phyloP scores from a whole-genome alignment of 2,797 vertebrate species.

The Paratrypauchen microcephalus region DNA sequence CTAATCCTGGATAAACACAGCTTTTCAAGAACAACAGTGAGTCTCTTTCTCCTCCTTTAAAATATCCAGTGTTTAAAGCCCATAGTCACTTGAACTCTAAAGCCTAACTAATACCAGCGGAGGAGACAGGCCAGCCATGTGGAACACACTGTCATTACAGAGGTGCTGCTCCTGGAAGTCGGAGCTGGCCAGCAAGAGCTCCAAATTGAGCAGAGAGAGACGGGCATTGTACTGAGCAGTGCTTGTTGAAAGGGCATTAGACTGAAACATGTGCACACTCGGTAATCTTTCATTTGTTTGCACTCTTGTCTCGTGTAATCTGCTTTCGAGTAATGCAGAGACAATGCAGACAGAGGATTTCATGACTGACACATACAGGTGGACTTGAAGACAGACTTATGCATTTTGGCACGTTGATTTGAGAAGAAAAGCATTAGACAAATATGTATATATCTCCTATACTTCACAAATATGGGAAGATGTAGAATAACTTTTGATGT shows the following conservation, averaged over 20 bases:
- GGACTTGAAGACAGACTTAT: constrained; percentile 17
- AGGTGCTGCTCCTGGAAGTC: constrained; percentile 65
- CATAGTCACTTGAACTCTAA: constrained; percentile 81
- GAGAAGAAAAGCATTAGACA: neutral
- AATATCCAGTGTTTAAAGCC: constrained; percentile 75
- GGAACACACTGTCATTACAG: constrained; percentile 69
- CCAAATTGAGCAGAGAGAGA: constrained; percentile 69
- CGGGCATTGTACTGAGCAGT: constrained; percentile 68
- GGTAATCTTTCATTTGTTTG: constrained; percentile 82
- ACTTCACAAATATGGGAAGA: neutral
- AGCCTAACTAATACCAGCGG: constrained; percentile 75
- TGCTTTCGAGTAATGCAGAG: constrained; percentile 70
- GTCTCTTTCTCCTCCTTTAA: constrained; percentile 59
- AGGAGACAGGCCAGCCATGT: constrained; percentile 69
- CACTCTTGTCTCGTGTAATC: constrained; percentile 78
- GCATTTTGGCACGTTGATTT: neutral
- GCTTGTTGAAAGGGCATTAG: constrained; percentile 78
- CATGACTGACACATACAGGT: constrained; percentile 56
- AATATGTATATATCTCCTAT: too few species aligned
- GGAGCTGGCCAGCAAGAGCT: constrained; percentile 66
- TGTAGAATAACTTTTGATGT: neutral
- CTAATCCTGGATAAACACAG: constrained; percentile 89
- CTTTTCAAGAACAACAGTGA: constrained; percentile 86
- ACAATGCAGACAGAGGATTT: constrained; percentile 46
- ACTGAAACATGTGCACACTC: constrained; percentile 76